A percentile compares a stretch with the other conserved stretches of the same genome.
Evolutionary conservation across 2,797 vertebrate species (phyloP).

Genomic region (Pangasius macronema): DNA sequence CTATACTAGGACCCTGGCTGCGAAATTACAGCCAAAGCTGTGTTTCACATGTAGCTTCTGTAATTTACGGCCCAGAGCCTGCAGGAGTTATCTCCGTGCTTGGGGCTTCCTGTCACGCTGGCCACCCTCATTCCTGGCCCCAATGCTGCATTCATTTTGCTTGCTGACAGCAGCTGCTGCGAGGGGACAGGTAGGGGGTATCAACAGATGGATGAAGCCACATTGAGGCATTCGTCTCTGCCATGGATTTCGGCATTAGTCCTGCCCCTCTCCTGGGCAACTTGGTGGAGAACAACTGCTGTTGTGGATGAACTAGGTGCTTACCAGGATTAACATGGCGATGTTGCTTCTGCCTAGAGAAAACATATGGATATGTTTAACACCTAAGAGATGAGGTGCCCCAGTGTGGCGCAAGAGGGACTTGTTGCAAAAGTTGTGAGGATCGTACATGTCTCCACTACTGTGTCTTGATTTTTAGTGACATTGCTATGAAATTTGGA

Average conservation of each 20-base stretch:
- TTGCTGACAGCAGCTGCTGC: constrained; percentile 53
- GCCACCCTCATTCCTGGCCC: constrained; percentile 47
- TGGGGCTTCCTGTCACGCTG: constrained; percentile 46
- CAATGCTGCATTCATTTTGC: constrained; percentile 54
- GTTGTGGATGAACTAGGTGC: constrained; percentile 58
- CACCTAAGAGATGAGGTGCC: constrained; percentile 51
- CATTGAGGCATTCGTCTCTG: constrained; percentile 63
- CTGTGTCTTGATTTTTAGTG: not conserved
- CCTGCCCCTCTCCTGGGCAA: constrained; percentile 52
- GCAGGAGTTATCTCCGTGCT: constrained; percentile 47
- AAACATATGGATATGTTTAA: constrained; percentile 68
- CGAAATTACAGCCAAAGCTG: constrained; percentile 40
- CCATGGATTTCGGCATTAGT: constrained; percentile 61
- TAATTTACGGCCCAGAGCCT: constrained; percentile 47
- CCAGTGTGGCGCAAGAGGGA: constrained; percentile 16
- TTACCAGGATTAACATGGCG: constrained; percentile 43
- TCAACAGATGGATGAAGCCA: constrained; percentile 62
- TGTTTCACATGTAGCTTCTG: constrained; percentile 46
- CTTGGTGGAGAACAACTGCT: constrained; percentile 55
- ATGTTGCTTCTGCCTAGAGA: constrained; percentile 48
- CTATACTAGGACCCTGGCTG: constrained; percentile 35
- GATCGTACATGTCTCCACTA: constrained; percentile 26
- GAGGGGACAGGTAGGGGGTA: constrained; percentile 52
- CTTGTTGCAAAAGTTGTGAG: constrained; percentile 35
- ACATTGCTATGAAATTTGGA: not conserved